Base-by-base conservation (phyloP, 2,113 vertebrate genomes). In the Lota lota region DNA sequence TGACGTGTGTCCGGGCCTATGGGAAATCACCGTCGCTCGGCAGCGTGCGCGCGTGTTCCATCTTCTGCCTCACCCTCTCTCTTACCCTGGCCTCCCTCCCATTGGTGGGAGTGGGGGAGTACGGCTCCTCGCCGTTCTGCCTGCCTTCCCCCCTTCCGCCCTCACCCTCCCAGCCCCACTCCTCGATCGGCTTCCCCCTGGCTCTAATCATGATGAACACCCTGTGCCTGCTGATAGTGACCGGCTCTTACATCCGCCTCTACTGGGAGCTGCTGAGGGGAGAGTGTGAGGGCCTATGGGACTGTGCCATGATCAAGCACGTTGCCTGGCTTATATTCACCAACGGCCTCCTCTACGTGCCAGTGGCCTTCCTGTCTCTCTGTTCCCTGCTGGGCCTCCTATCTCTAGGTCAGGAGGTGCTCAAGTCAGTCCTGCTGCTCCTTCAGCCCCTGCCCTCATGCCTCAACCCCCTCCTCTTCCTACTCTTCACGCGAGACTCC, bases 301-400 rank as follows among this genome's bases (percentile, higher is more conserved):
- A 97, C 88, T 95, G 95, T 0, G 91, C 94, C 77, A 95, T 97
- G 93, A 94, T 96, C 81, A 94, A 96, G 86, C 96, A 98, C 0
- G 93, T 98, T 67, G 95, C 96, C 79, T 95, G 95, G 95, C 91
- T 99, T 72, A 96, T 98, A 88, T 95, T 99, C 67, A 93, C 94
- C 50, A 95, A 98, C 28, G 95, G 96, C 64, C 92, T 98, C 24
- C 95, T 99, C 17, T 96, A 96, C 79, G 94, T 96, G 56, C 96
- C 97, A 0, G 95, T 98, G 77, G 97, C 95, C 77, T 97, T 98
- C 88, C 93, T 97, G 64, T 94, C 94, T 66, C 94, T 98, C 77
- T 95, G 94, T 77, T 96, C 94, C 51, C 91, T 93, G 57, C 93
- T 98, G 72, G 92, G 93, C 76, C 94, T 97, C 74, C 91, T 96